Evolutionary conservation across 2,888 invertebrate genomes (phyloP).

Genomic region (Leptopilina drosophilae): DNA sequence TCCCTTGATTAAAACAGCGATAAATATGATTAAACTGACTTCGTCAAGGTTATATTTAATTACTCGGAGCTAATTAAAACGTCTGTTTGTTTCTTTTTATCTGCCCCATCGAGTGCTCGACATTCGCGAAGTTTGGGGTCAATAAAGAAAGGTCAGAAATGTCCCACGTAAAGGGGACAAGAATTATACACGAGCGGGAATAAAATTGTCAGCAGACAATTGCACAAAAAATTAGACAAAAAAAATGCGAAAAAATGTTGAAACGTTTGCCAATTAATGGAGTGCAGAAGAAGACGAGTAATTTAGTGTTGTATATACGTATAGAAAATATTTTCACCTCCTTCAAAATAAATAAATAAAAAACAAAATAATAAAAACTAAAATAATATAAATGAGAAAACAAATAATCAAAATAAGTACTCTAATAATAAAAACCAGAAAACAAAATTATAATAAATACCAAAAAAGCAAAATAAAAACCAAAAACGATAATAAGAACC

Average conservation of each 20-base stretch:
- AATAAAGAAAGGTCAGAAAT: constrained; percentile 27
- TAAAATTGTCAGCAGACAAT: not conserved
- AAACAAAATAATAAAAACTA: too few relatives aligned
- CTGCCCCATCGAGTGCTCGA: not conserved
- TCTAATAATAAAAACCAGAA: too few relatives aligned
- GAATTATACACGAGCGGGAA: not conserved
- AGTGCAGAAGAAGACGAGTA: constrained; percentile 5
- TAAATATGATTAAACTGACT: constrained; percentile 9
- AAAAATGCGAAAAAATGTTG: not conserved
- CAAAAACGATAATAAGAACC: too few relatives aligned
- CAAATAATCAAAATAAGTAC: too few relatives aligned
- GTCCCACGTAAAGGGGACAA: not conserved
- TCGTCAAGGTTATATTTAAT: constrained; percentile 24
- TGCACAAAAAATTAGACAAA: constrained; percentile 7
- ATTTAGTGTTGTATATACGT: not conserved
- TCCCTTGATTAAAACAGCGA: not conserved
- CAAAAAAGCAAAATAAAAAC: too few relatives aligned
- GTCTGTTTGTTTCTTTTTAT: constrained; percentile 11
- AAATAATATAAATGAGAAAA: too few relatives aligned
- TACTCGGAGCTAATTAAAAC: constrained; percentile 1
- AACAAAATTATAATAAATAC: too few relatives aligned
- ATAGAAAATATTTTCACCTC: not conserved
- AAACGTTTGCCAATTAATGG: not conserved
- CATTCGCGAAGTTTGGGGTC: constrained; percentile 8
- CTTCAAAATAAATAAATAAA: not conserved